These are phyloP conservation scores for Hemibagrus wyckioides DNA, from an alignment of 2,113 vertebrate species.

Conservation along the genomic window DNA sequence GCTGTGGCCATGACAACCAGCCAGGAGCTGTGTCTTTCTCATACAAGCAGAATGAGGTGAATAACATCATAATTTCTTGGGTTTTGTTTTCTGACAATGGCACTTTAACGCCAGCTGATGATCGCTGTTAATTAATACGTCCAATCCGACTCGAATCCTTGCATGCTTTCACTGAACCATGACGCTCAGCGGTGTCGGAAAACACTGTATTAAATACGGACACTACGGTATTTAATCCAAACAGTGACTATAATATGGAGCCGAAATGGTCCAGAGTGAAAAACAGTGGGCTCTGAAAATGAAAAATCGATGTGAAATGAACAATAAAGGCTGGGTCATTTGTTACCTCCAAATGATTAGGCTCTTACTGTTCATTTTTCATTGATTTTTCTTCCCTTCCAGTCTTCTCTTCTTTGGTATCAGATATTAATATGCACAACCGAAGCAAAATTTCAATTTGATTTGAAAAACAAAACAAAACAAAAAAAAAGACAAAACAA, in stretches of 20 bases:
- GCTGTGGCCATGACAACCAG: constrained; percentile 65
- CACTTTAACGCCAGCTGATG: neutral
- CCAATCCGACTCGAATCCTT: neutral
- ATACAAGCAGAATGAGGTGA: constrained; percentile 52
- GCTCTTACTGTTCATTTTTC: constrained; percentile 15
- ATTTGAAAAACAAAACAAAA: constrained; percentile 13
- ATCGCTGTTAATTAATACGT: constrained; percentile 17
- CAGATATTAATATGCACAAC: constrained; percentile 17
- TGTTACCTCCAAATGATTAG: constrained; percentile 17
- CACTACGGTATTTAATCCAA: neutral
- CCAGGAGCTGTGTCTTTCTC: constrained; percentile 45
- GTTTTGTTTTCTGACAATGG: constrained; percentile 1
- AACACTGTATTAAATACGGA: neutral
- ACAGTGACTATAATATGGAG: neutral
- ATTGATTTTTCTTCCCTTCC: constrained; percentile 22
- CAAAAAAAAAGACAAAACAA: neutral
- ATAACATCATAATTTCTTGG: constrained; percentile 48
- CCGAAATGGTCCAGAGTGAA: neutral
- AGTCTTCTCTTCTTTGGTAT: neutral
- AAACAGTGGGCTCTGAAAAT: constrained; percentile 1
- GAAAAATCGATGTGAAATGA: constrained; percentile 19
- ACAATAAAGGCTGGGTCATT: constrained; percentile 10
- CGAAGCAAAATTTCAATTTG: neutral
- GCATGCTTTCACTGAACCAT: neutral
- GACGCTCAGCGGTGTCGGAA: neutral